Evolutionary conservation across 2,888 invertebrate genomes (phyloP).

Genomic region (Tetragonula carbonaria): DNA sequence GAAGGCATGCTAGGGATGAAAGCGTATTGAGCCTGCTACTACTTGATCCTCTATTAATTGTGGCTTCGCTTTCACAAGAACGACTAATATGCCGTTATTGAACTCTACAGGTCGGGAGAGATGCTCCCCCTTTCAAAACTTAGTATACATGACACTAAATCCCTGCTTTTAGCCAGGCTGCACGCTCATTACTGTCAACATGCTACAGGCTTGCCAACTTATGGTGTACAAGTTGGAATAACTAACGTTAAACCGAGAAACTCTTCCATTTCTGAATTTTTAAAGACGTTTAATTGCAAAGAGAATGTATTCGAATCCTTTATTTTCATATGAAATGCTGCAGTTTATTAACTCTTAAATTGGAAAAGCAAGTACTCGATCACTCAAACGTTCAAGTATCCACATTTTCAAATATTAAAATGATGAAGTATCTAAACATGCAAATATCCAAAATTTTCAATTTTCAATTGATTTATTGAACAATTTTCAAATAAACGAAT

Average conservation of each 20-base stretch:
- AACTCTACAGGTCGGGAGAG: conserved; percentile 28
- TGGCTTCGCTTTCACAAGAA: conserved; percentile 28
- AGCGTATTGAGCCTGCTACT: conserved; percentile 18
- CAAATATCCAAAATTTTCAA: background rate
- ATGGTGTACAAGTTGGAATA: background rate
- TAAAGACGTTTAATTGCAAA: too few relatives aligned
- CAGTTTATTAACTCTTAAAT: too few relatives aligned
- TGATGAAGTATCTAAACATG: background rate
- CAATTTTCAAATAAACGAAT: too few relatives aligned
- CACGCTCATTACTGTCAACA: conserved; percentile 2
- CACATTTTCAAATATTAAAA: background rate
- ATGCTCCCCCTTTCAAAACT: background rate
- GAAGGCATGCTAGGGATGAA: background rate
- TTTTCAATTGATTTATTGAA: background rate
- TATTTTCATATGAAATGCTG: too few relatives aligned
- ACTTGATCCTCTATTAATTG: conserved; percentile 37
- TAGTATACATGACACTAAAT: background rate
- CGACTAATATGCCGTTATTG: conserved; percentile 37
- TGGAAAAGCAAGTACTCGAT: background rate
- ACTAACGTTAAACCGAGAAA: background rate
- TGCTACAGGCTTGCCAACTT: background rate
- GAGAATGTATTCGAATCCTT: too few relatives aligned
- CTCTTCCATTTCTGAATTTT: background rate
- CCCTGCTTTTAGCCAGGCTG: background rate
- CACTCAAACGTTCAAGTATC: background rate